Evolutionary conservation across 1,140 invertebrate species (phyloP).

Genomic region (Colletes gigas): DNA sequence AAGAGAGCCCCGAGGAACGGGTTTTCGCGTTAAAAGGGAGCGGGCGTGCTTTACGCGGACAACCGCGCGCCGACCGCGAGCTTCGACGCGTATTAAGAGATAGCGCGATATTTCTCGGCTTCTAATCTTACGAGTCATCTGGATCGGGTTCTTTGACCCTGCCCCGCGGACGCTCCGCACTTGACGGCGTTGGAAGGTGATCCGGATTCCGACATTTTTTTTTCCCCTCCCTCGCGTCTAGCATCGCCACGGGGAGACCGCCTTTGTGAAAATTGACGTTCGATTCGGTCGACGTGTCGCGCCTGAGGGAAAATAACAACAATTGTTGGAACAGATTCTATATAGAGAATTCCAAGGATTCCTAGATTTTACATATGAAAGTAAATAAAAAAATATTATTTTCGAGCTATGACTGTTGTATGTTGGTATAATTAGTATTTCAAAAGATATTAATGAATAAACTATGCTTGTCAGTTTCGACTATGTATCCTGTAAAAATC

Average conservation of each 20-base stretch:
- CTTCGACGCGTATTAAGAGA: conserved; percentile 49
- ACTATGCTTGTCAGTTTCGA: too few species aligned
- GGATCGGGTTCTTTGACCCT: conserved; percentile 40
- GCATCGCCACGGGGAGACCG: neutral
- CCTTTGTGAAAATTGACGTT: conserved; percentile 7
- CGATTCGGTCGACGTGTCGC: neutral
- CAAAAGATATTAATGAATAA: too few species aligned
- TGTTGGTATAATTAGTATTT: too few species aligned
- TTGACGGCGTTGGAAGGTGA: conserved; percentile 45
- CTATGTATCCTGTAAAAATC: too few species aligned
- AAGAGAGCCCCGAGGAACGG: neutral
- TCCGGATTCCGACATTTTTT: conserved; percentile 36
- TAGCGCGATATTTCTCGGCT: conserved; percentile 22
- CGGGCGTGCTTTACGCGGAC: neutral
- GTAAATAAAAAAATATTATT: too few species aligned
- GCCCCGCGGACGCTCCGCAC: conserved; percentile 15
- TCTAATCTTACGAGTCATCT: conserved; percentile 32
- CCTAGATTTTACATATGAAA: too few species aligned
- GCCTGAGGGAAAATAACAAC: too few species aligned
- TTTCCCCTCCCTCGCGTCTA: neutral
- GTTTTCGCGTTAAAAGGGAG: neutral
- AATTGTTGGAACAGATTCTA: too few species aligned
- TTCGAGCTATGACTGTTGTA: too few species aligned
- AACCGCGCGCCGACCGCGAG: conserved; percentile 2
- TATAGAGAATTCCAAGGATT: too few species aligned